A percentile compares a stretch with the other conserved stretches of the same genome.
Evolutionary conservation across 2,888 invertebrate genomes (phyloP).

Genomic region (Drosophila conformis): DNA sequence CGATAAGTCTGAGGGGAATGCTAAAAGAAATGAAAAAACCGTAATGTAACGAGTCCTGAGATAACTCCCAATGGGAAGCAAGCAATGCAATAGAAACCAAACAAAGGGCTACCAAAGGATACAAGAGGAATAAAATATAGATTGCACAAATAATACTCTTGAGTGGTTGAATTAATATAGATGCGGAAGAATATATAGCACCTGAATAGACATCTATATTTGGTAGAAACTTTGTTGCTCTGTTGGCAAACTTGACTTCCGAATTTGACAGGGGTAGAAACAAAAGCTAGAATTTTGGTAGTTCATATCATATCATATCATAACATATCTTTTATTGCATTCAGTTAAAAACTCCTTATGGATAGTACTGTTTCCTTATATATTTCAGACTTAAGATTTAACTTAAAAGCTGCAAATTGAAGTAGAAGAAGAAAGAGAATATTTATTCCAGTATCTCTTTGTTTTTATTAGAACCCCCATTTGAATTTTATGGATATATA

Average conservation of each 20-base stretch:
- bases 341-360: not conserved
- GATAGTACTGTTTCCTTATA: not conserved
- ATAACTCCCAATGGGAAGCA: not conserved
- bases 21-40: not conserved
- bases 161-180: too few relatives aligned
- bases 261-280: not conserved
- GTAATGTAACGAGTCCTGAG: not conserved
- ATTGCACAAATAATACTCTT: not conserved
- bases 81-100: not conserved
- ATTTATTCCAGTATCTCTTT: too few relatives aligned
- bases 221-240: too few relatives aligned
- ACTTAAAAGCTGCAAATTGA: not conserved
- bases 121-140: not conserved
- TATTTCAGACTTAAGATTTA: not conserved
- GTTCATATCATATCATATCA: not conserved
- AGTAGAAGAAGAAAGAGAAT: not conserved
- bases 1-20: constrained; percentile 1
- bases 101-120: not conserved
- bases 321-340: not conserved
- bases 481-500: not conserved
- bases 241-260: not conserved
- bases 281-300: not conserved
- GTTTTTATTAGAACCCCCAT: not conserved
- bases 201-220: fast-evolving
- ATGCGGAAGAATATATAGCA: not conserved